Percentiles rank a stretch among this genome's conserved stretches.
phyloP scores from a whole-genome alignment of 1,140 invertebrate species.

The Sitodiplosis mosellana region DNA sequence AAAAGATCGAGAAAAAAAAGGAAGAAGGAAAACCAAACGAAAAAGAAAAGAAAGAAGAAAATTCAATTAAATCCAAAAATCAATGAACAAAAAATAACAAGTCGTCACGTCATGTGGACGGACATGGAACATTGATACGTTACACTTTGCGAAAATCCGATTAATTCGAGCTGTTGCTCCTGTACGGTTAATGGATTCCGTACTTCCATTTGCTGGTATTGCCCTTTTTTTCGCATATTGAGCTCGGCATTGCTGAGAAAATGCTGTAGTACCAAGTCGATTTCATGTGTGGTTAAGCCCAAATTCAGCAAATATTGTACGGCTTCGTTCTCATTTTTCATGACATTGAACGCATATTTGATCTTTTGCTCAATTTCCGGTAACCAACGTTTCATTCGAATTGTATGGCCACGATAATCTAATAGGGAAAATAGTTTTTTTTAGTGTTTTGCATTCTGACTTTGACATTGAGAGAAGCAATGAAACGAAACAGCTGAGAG shows the following conservation, averaged over 20 bases:
- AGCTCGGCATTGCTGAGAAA: conserved; percentile 9
- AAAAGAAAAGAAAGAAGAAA: neutral
- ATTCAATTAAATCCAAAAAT: neutral
- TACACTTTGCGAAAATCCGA: conserved; percentile 4
- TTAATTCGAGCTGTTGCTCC: conserved; percentile 3
- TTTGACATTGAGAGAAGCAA: no score
- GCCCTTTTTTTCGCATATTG: neutral
- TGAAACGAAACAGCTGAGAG: no score
- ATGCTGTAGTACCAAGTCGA: conserved; percentile 23
- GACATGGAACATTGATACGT: no score
- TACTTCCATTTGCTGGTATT: no score
- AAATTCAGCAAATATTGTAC: conserved; percentile 6
- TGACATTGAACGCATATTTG: conserved; percentile 18
- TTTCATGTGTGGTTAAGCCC: conserved; percentile 20
- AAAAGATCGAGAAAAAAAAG: no score
- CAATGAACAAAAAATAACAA: no score
- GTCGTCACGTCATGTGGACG: no score
- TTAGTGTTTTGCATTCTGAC: no score
- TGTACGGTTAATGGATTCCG: neutral
- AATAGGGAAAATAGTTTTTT: neutral
- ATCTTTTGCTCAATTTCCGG: conserved; percentile 31
- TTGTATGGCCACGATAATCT: conserved; percentile 47
- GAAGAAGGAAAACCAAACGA: no score
- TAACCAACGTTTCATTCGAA: conserved; percentile 11
- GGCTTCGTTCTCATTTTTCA: neutral